phyloP scores from a whole-genome alignment of 35 echinoderm and acorn worm species.

The Diadema setosum region DNA sequence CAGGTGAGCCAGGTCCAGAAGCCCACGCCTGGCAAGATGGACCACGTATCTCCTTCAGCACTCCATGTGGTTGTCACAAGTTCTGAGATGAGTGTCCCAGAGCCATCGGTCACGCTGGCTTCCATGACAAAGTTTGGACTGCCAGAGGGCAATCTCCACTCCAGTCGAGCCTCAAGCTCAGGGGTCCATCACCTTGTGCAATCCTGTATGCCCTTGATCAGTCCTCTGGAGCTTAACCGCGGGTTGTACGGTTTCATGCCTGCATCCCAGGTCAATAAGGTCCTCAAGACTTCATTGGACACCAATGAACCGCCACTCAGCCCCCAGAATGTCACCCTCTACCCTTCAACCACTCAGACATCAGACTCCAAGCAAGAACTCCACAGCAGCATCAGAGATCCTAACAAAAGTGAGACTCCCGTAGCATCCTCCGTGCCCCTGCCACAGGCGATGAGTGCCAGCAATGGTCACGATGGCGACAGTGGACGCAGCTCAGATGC shows the following conservation, averaged over 20 bases:
- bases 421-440: not conserved
- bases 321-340: slow-evolving; percentile 80
- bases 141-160: not conserved
- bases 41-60: not conserved
- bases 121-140: not conserved
- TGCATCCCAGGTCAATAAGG: slow-evolving; percentile 27
- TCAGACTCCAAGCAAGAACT: not conserved
- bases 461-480: not conserved
- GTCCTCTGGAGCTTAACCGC: slow-evolving; percentile 70
- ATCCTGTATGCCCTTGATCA: slow-evolving; percentile 48
- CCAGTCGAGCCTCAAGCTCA: not conserved
- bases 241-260: slow-evolving; percentile 36
- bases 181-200: not conserved
- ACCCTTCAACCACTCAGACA: not conserved
- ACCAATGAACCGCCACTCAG: slow-evolving; percentile 60
- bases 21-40: not conserved
- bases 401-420: not conserved
- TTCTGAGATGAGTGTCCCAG: not conserved
- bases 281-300: slow-evolving; percentile 2
- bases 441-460: not conserved
- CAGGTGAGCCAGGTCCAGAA: not conserved
- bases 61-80: not conserved
- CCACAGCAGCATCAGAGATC: not conserved
- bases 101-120: not conserved
- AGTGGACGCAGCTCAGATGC: not conserved